These are phyloP conservation scores for Pachyseris speciosa DNA, from an alignment of 64 coral and sea anemone genomes.

Conservation along the genomic window DNA sequence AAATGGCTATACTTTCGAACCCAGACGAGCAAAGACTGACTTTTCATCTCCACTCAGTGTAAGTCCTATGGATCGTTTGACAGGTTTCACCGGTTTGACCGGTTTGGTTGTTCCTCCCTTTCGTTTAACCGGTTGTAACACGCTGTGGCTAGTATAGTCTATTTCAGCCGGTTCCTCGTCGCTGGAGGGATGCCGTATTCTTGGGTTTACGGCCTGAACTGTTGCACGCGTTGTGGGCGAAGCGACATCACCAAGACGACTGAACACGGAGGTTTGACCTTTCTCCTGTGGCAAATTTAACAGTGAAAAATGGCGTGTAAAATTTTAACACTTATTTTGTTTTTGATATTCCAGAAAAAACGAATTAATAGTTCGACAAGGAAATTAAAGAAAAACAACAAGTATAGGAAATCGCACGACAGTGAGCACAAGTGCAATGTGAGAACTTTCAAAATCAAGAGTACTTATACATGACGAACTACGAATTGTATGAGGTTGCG, in stretches of 20 bases:
- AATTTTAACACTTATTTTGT: too few relatives aligned
- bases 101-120: constrained; percentile 53
- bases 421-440: too few relatives aligned
- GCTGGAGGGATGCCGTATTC: constrained; percentile 24
- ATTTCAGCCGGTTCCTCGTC: not conserved
- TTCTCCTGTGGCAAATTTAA: constrained; percentile 40
- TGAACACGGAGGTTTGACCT: constrained; percentile 42
- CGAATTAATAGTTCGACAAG: too few relatives aligned
- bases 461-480: too few relatives aligned
- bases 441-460: too few relatives aligned
- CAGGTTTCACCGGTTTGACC: constrained; percentile 63
- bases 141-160: constrained; percentile 71
- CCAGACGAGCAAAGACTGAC: constrained; percentile 68
- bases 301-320: too few relatives aligned
- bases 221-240: constrained; percentile 21
- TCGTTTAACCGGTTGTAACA: constrained; percentile 31
- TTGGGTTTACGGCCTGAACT: constrained; percentile 56
- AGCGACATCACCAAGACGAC: constrained; percentile 56
- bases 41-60: constrained; percentile 30
- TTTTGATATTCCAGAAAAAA: too few relatives aligned
- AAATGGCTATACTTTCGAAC: constrained; percentile 15
- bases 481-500: too few relatives aligned
- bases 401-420: too few relatives aligned
- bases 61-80: constrained; percentile 52
- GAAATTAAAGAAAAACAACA: too few relatives aligned